Percentiles rank a stretch among this genome's conserved stretches.
Evolutionary conservation across 2,888 invertebrate species (phyloP).

Genomic region (Slavum lentiscoides): DNA sequence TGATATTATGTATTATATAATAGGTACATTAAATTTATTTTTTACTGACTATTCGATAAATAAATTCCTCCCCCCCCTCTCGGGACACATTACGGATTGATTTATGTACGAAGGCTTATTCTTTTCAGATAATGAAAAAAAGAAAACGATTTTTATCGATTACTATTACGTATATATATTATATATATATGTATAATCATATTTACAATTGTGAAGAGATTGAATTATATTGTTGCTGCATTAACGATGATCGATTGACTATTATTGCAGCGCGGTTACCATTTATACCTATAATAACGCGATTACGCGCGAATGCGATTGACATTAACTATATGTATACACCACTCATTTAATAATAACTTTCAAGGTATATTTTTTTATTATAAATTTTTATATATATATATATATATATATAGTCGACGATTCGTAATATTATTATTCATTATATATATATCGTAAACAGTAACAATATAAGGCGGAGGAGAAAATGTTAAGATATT

Average conservation of each 20-base stretch:
- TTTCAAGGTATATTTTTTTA: background rate
- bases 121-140: slow-evolving; percentile 4
- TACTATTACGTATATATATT: background rate
- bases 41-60: too few relatives aligned
- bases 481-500: background rate
- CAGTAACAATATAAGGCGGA: background rate
- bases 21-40: too few relatives aligned
- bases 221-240: background rate
- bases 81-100: background rate
- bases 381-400: background rate
- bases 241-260: slow-evolving; percentile 4
- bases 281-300: background rate
- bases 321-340: background rate
- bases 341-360: background rate
- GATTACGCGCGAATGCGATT: background rate
- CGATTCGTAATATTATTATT: background rate
- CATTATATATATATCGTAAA: slow-evolving; percentile 2
- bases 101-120: background rate
- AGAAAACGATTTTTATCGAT: background rate
- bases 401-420: background rate
- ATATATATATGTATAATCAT: too few relatives aligned
- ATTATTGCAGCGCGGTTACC: background rate
- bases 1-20: too few relatives aligned
- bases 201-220: background rate
- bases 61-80: too few relatives aligned